These are phyloP conservation scores for Procambarus virginalis DNA, from an alignment of 1,140 invertebrate genomes.

Conservation along the genomic window DNA sequence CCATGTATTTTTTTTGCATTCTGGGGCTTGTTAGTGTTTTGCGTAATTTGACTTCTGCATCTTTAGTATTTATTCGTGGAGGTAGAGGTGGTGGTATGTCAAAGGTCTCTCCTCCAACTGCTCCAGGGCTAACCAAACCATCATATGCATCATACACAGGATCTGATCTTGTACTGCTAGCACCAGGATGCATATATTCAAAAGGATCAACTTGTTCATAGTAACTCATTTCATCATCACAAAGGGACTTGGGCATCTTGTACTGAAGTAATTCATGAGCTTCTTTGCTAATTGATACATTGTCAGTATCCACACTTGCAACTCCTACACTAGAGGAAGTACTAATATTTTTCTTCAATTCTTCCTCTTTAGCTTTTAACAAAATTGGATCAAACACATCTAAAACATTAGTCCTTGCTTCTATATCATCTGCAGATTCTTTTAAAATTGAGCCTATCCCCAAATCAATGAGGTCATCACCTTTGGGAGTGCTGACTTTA, in stretches of 20 bases:
- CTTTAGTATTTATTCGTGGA: constrained; percentile 36
- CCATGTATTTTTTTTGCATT: constrained; percentile 23
- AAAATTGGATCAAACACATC: constrained; percentile 69
- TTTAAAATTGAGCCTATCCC: constrained; percentile 18
- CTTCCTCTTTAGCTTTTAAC: constrained; percentile 61
- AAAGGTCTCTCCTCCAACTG: constrained; percentile 61
- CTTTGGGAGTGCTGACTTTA: constrained; percentile 34
- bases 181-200: constrained; percentile 70
- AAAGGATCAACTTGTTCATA: constrained; percentile 71
- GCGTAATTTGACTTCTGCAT: constrained; percentile 15
- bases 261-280: constrained; percentile 63
- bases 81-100: constrained; percentile 69
- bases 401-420: constrained; percentile 61
- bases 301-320: background rate
- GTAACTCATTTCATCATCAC: constrained; percentile 70
- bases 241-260: constrained; percentile 30
- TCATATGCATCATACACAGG: constrained; percentile 67
- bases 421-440: constrained; percentile 10
- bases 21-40: constrained; percentile 29
- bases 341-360: background rate
- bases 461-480: constrained; percentile 63
- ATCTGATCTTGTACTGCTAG: constrained; percentile 58
- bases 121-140: constrained; percentile 65
- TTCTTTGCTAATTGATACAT: constrained; percentile 66
- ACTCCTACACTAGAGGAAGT: constrained; percentile 4